Conservation (phyloP, 64 coral and sea anemone genomes). For the Stichodactyla helianthus region DNA sequence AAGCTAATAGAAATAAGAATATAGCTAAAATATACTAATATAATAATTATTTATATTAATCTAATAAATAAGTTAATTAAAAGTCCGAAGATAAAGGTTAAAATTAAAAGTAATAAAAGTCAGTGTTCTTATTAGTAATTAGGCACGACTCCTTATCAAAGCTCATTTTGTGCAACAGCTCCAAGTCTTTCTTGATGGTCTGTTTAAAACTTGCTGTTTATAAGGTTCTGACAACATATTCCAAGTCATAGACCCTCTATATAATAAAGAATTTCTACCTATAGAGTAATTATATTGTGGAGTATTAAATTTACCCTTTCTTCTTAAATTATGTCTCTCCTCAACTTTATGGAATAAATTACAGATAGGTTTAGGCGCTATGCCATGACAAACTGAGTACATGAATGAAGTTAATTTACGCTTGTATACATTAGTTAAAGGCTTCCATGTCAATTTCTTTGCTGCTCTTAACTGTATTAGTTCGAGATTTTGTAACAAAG, state of each 20-base stretch:
- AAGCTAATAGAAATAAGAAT: no score
- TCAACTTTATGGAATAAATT: conserved; percentile 19
- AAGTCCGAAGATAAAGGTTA: no score
- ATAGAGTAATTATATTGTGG: conserved; percentile 30
- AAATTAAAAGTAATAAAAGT: neutral
- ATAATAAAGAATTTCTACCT: conserved; percentile 28
- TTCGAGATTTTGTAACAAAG: conserved; percentile 18
- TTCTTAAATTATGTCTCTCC: neutral
- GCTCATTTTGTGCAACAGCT: neutral
- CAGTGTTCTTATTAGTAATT: conserved; percentile 20
- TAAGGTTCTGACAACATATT: conserved; percentile 27
- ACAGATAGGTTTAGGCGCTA: conserved; percentile 20
- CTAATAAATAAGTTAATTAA: no score
- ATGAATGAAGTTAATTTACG: conserved; percentile 33
- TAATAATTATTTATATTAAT: no score
- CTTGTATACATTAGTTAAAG: conserved; percentile 24
- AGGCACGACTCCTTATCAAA: conserved; percentile 31
- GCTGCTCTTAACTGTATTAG: conserved; percentile 26
- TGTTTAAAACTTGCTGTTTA: conserved; percentile 27
- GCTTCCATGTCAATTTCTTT: neutral
- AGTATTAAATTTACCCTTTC: neutral
- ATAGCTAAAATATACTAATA: no score
- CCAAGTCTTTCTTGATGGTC: conserved; percentile 21
- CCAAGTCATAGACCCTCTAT: conserved; percentile 16
- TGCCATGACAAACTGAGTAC: neutral